Evolutionary conservation across 2,797 vertebrate genomes (phyloP), one percentile per base, ranked within the genome.

Genomic region (Cygnus olor): DNA sequence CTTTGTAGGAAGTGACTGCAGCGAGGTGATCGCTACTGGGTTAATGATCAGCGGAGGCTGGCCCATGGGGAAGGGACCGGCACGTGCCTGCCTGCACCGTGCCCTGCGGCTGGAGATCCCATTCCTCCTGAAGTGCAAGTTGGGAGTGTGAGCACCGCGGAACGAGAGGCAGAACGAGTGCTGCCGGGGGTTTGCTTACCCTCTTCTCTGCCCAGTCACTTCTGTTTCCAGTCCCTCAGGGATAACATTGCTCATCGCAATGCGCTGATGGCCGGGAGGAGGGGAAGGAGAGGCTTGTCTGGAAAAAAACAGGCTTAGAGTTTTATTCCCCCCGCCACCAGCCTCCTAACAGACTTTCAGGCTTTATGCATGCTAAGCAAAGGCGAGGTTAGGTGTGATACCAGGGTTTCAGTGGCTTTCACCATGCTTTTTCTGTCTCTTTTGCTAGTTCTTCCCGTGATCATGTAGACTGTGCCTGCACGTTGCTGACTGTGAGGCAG

Each of bases 21-120:
- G 47, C 20, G 30, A 64, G 19, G 38, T 34, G 22, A 82, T 93
- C 21, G 22, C 30, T 82, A 0, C 61, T 61, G 86, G 68, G 68
- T 92, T 77, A 82, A 93, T 90, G 69, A 87, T 94, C 56, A 42
- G 49, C 66, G 72, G 56, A 83, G 66, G n/a, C 66, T 69, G 77
- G 51, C 70, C 11, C 51, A 8, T 14, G 12, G 80, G 90, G 49
- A 45, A 22, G 51, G 10, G 45, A 60, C 76, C 70, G 66, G 83
- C 69, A 45, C 22, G 14, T 9, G 20, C 73, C 65, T 73, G 1
- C 36, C 57, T 57, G 57, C 25, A 22, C 42, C 44, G 81, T 69
- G 18, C 38, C 9, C 69, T 84, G 64, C 34, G 3, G 2, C 0
- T 56, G n/a, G 44, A 54, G 51, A 21, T 81, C n/a, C 60, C 8